Evolutionary conservation across 1,140 invertebrate species (phyloP), one percentile per base, ranked within the genome.

Genomic region (Diploscapter pachys): DNA sequence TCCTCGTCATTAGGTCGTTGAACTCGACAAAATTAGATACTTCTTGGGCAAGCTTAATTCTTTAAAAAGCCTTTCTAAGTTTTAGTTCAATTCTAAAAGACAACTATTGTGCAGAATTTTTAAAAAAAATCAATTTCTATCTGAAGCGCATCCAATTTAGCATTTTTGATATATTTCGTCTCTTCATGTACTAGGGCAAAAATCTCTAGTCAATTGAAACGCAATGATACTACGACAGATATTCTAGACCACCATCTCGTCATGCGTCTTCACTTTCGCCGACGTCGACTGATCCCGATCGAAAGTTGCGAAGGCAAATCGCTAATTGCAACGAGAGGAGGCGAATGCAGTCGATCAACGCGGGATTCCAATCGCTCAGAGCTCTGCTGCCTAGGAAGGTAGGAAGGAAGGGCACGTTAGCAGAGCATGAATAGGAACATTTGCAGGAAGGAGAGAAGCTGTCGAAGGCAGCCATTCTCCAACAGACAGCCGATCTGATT

Each of bases 381-480:
- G 91, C 91, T 0, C 89, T 99, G 53, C 88, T 99, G 81, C 96
- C 95, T 57, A 55, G 86, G 84, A 91, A 95, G 87, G 63, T 64
- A 13, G 6, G 13, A 13, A 31, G 6, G 8, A 64, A 13, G 31
- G 51, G 51, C 8, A 31, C 31, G 13, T 64, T 48, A 48, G 6
- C 9, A 6, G 13, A 31, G 31, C 1, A 48, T 64, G 63, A 13
- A 8, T 64, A 31, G 31, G 9, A 59, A 13, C 51, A 64, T 13
- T 31, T 64, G 31, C 63, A 64, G 52, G 95, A 97, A 86, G 82
- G 83, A 11, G 96, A 99, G 87, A 99, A 99, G 89, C 89, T 99
- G 52, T 98, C 95, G 89, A 99, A 99, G 94, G 96, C 96, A 79
- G 94, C 96, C 53, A 98, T 99, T 86, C 88, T 99, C 64, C 96